These are phyloP conservation scores for Carollia perspicillata DNA, from an alignment of 2,113 vertebrate species.

Conservation along the genomic window DNA sequence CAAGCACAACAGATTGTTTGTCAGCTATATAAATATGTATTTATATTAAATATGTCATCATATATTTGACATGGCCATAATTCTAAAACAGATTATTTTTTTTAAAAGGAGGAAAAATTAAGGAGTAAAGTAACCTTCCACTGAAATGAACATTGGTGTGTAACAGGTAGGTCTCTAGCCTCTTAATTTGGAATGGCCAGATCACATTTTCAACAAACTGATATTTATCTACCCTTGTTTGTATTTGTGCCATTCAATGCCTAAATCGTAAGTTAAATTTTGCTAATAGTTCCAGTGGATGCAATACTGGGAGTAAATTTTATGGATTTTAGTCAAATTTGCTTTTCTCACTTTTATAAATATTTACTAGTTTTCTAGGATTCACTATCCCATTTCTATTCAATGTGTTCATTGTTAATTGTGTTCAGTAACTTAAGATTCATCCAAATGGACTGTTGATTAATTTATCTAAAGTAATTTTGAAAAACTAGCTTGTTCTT, in stretches of 20 bases:
- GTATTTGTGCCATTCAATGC: not conserved
- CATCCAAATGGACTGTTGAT: not conserved
- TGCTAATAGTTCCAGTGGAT: not conserved
- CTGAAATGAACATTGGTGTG: not conserved
- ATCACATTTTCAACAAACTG: not conserved
- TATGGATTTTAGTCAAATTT: not conserved
- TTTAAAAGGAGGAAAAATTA: not conserved
- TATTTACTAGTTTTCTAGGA: slow-evolving; percentile 24
- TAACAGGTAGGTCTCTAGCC: not conserved
- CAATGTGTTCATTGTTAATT: slow-evolving; percentile 32
- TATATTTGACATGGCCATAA: not conserved
- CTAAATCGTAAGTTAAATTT: not conserved
- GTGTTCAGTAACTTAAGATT: slow-evolving; percentile 10
- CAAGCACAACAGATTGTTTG: not conserved
- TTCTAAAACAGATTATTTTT: not conserved
- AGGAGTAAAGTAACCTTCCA: not conserved
- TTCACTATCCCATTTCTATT: not conserved
- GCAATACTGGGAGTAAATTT: not conserved
- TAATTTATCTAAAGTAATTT: not conserved
- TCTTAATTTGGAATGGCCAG: not conserved
- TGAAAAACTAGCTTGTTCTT: slow-evolving; percentile 51
- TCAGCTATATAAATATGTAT: not conserved
- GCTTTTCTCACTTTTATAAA: not conserved
- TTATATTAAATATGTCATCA: not conserved
- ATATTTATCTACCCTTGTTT: not conserved